Evolutionary conservation across 2,888 invertebrate species (phyloP).

Genomic region (Palloptera scutellata): DNA sequence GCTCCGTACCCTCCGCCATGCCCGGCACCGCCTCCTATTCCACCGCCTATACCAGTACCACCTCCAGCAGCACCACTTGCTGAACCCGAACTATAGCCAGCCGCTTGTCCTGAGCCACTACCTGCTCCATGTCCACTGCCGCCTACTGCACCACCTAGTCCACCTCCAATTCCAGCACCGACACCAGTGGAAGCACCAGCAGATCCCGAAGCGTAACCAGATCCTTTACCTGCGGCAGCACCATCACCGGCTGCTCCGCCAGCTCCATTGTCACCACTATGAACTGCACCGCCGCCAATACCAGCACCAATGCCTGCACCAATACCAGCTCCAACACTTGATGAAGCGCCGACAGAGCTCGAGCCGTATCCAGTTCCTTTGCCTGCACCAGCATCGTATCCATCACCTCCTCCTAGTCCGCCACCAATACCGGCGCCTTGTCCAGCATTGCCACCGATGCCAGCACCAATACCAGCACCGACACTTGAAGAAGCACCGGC

Average conservation of each 20-base stretch:
- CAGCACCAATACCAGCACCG: background rate
- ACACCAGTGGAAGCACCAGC: constrained; percentile 15
- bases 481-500: background rate
- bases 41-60: background rate
- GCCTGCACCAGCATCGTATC: background rate
- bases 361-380: constrained; percentile 6
- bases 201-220: background rate
- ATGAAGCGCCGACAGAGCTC: background rate
- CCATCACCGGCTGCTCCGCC: background rate
- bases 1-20: constrained; percentile 11
- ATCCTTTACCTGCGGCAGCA: background rate
- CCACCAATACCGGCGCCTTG: constrained; percentile 9
- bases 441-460: constrained; percentile 4
- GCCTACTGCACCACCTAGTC: constrained; percentile 10
- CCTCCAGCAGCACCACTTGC: constrained; percentile 1
- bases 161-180: constrained; percentile 24
- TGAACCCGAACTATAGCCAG: background rate
- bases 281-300: background rate
- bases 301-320: background rate
- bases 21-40: constrained; percentile 5
- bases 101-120: background rate
- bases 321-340: background rate
- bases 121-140: background rate
- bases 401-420: background rate
- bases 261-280: background rate